Conservation (phyloP, 2,888 invertebrate species). For the Euzophera pinguis region DNA sequence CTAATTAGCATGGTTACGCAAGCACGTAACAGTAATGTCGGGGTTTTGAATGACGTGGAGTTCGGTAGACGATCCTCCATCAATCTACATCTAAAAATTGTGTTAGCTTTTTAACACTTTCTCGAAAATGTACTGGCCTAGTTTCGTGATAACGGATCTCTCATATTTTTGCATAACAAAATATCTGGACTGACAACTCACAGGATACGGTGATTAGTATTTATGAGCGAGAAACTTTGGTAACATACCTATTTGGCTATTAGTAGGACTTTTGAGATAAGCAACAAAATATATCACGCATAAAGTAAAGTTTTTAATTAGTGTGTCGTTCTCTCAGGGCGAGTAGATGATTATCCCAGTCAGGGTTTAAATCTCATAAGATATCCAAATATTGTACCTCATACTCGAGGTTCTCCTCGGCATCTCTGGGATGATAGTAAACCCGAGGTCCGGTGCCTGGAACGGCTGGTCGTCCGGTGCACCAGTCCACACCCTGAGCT, state of each 20-base stretch:
- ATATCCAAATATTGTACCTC: constrained; percentile 39
- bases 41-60: not conserved
- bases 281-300: too few species aligned
- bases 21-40: not conserved
- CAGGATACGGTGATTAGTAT: too few species aligned
- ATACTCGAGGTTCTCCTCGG: constrained; percentile 38
- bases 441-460: constrained; percentile 44
- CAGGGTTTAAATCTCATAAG: not conserved
- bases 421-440: constrained; percentile 36
- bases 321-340: too few species aligned
- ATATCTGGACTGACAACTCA: too few species aligned
- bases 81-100: too few species aligned
- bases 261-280: too few species aligned
- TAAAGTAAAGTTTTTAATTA: too few species aligned
- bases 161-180: too few species aligned
- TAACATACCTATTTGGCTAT: too few species aligned
- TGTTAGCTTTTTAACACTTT: not conserved
- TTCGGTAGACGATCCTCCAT: not conserved
- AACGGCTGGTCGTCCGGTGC: constrained; percentile 51
- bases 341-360: too few species aligned
- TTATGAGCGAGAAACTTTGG: too few species aligned
- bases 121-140: not conserved
- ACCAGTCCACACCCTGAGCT: constrained; percentile 58
- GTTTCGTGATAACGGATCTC: not conserved
- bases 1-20: not conserved